Base-by-base conservation (phyloP, 2,113 vertebrate species). In the Microcebus tavaratra region DNA sequence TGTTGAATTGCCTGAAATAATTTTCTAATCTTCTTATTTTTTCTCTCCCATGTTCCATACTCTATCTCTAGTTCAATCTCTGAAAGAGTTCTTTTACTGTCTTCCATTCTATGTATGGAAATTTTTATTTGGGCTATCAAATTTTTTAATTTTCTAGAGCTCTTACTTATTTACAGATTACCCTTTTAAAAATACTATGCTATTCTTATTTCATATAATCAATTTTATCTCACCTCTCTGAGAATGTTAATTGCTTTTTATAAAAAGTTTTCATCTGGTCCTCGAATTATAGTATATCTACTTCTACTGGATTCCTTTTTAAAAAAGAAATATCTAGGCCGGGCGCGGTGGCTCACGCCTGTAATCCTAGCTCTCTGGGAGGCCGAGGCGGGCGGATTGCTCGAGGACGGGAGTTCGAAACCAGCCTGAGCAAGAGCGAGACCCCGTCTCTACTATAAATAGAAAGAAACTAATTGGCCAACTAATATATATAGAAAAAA, bases 1-100 rank as follows among this genome's bases (percentile, higher is more conserved):
- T 80, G 48, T 18, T 67, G 11, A 93, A 87, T n/a, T 12, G 27
- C 17, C 45, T 90, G 23, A 95, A 93, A 82, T 67, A 96, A 96
- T 72, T 45, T 27, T 73, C 55, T 87, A 12, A 72, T 76, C 55
- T 81, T 82, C 36, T 68, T 61, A 36, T 57, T 80, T 91, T 61
- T 23, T 29, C 72, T 88, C 23, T 93, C 10, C 78, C 31, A 84
- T 1, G n/a, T 80, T 68, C 48, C 48, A 42, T 48, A 34, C 21
- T 78, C 50, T 78, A n/a, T 61, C 36, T 88, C 39, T 76, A 63
- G 25, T 57, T 67, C 61, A 79, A 78, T n/a, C 59, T 85, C 65
- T 81, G 67, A 72, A 79, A 91, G 85, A 39, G 67, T 75, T 73
- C 29, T 53, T 55, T 85, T 61, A 36, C 15, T 68, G 4, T 20